Conservation (phyloP, 2,888 invertebrate genomes). For the Pomacea canaliculata region DNA sequence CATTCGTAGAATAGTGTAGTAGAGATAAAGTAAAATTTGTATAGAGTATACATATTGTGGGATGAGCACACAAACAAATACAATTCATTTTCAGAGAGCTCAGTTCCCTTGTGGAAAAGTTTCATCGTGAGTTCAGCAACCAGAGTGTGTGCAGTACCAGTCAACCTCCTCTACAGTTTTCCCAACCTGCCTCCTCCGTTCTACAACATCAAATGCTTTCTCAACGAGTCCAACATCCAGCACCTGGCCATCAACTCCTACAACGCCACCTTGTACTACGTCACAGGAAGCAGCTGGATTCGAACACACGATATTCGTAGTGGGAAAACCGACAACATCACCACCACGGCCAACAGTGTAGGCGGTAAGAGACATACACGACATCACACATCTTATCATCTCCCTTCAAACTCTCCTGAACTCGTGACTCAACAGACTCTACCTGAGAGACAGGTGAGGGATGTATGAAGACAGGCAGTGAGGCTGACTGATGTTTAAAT, state of each 20-base stretch:
- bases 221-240: not conserved
- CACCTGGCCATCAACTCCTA: conserved; percentile 15
- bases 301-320: not conserved
- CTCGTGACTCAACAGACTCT: too few relatives aligned
- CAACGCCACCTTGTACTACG: conserved; percentile 20
- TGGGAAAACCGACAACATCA: not conserved
- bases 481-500: too few relatives aligned
- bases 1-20: too few relatives aligned
- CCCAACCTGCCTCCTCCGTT: not conserved
- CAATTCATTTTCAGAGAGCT: not conserved
- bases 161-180: conserved; percentile 20
- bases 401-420: too few relatives aligned
- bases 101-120: conserved; percentile 10
- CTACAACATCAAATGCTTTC: not conserved
- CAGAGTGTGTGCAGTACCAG: conserved; percentile 11
- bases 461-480: too few relatives aligned
- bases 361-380: not conserved
- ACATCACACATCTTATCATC: not conserved
- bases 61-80: too few relatives aligned
- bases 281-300: not conserved
- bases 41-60: too few relatives aligned
- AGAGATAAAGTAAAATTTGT: too few relatives aligned
- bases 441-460: too few relatives aligned
- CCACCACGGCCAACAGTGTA: not conserved
- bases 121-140: conserved; percentile 5